Conservation (phyloP, 1,140 invertebrate species). For the Zophobas morio region DNA sequence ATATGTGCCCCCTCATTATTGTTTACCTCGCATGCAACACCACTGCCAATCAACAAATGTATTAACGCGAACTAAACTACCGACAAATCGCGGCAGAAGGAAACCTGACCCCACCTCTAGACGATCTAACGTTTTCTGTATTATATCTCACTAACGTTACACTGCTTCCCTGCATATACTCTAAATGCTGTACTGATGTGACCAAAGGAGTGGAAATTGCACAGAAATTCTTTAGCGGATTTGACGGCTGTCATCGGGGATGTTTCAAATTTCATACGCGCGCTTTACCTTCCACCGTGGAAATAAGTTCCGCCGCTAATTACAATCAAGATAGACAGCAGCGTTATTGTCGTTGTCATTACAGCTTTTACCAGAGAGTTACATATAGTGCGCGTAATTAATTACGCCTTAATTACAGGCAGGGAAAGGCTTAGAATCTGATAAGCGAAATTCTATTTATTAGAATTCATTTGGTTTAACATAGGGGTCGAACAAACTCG, state of each 20-base stretch:
- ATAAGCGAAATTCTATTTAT: constrained; percentile 43
- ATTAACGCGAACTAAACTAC: constrained; percentile 16
- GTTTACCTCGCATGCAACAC: constrained; percentile 25
- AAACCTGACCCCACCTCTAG: too few species aligned
- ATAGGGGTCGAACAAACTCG: constrained; percentile 39
- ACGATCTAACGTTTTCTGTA: too few species aligned
- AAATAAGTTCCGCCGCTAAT: constrained; percentile 22
- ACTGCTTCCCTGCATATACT: too few species aligned
- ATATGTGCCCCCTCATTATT: constrained; percentile 41
- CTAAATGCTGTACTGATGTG: too few species aligned
- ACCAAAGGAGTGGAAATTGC: too few species aligned
- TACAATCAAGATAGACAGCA: constrained; percentile 31
- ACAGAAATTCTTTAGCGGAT: too few species aligned
- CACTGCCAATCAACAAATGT: constrained; percentile 12
- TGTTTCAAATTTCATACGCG: too few species aligned
- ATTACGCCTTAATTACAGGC: constrained; percentile 43
- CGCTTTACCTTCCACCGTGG: not conserved
- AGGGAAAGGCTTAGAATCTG: constrained; percentile 42
- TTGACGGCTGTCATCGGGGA: too few species aligned
- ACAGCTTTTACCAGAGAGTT: constrained; percentile 36
- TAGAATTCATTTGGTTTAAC: constrained; percentile 41
- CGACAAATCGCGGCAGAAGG: not conserved
- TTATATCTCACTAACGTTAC: too few species aligned
- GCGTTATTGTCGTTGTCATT: constrained; percentile 43
- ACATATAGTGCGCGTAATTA: constrained; percentile 26